Base-by-base conservation (phyloP, 2,113 vertebrate genomes). In the Lepisosteus oculatus region DNA sequence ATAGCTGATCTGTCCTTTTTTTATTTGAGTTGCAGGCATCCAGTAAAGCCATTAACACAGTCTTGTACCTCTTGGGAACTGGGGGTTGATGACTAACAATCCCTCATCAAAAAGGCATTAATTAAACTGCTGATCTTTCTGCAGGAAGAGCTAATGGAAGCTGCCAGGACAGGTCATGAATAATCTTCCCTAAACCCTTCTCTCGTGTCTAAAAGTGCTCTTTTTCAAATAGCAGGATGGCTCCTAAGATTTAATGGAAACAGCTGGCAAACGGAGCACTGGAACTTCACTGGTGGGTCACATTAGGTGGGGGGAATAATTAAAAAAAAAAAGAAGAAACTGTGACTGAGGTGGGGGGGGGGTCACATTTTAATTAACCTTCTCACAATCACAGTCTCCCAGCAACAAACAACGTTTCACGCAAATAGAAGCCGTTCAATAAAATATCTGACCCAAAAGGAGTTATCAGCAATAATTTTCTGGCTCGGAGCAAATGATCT, bases 21-120 rank as follows among this genome's bases (percentile, higher is more conserved):
- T 72, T 5, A 57, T 61, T 67, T 61, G 42, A 12, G 67, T 67
- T 61, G 44, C 43, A 8, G 47, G 15, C n/a, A 17, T 67, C 65
- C 15, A 44, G 71, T 5, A 72, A 55, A 4, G 6, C 70, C 13
- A 72, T 72, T 72, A 72, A 14, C n/a, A 59, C 4, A 43, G 3
- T 57, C 51, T 42, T 44, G 7, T 45, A 13, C 55, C 55, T 67
- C n/a, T 15, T 56, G 43, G 71, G 54, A 57, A 14, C 8, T 56
- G 43, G 62, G 54, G 44, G 14, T 6, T 12, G 11, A 3, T 45
- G 15, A 43, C 15, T 15, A 43, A 43, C 55, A 12, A 15, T 51
- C 47, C 51, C 41, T 45, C 55, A 56, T 66, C 55, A 47, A 42
- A 65, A 45, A 57, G 64, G 55, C 29, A 44, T 68, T 73, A 67